phyloP scores from a whole-genome alignment of 2,797 vertebrate species.

The Clarias laeviceps region DNA sequence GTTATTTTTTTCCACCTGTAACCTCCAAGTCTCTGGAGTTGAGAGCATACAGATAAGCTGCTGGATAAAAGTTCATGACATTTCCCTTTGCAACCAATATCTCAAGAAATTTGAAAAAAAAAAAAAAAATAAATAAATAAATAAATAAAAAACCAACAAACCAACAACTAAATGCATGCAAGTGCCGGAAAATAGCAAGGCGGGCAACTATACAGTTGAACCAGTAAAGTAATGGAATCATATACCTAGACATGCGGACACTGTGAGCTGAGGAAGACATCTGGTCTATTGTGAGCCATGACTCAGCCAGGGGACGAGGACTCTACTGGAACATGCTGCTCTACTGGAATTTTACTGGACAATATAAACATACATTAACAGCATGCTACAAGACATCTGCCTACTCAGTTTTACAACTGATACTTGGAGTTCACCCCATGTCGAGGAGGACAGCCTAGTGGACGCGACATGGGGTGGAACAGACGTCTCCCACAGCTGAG shows the following conservation, averaged over 20 bases:
- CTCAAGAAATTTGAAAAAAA: no score
- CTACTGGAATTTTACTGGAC: conserved; percentile 6
- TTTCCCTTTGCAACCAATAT: no score
- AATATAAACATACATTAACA: conserved; percentile 26
- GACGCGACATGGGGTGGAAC: no score
- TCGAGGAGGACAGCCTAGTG: neutral
- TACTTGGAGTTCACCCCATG: conserved; percentile 3
- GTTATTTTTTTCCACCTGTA: neutral
- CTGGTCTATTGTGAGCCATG: conserved; percentile 8
- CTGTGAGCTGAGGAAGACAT: neutral
- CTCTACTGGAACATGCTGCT: conserved; percentile 5
- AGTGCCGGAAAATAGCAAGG: neutral
- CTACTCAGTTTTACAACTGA: conserved; percentile 9
- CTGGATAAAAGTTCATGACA: neutral
- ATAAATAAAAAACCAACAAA: neutral
- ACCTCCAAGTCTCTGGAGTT: neutral
- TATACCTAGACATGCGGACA: neutral
- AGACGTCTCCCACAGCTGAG: neutral
- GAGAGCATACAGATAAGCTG: neutral
- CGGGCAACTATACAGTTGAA: neutral
- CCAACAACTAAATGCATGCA: neutral
- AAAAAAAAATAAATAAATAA: no score
- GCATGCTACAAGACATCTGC: neutral
- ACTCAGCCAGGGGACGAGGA: neutral
- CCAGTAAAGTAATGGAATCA: neutral